Evolutionary conservation across 2,888 invertebrate species (phyloP), one percentile per base, ranked within the genome.

Genomic region (Ochropacha duplaris): DNA sequence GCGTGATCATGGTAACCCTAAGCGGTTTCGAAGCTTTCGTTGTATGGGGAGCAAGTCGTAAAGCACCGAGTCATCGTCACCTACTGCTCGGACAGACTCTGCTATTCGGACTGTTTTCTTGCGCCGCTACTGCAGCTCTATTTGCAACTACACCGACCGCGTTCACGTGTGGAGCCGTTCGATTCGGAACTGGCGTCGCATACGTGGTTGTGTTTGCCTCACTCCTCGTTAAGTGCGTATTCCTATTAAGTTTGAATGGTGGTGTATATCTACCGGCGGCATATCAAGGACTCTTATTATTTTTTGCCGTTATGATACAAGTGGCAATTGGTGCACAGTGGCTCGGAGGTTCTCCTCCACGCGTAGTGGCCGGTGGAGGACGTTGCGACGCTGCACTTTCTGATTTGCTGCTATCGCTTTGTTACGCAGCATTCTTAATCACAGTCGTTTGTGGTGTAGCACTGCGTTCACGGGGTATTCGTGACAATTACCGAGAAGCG

Each of bases 401-500:
- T 49, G 96, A 96, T 84, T 94, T 97, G 74, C 89, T 98, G 60
- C 90, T 97, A 68, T 97, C 97, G 28, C 90, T 98, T 66, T 94
- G 96, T 77, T 96, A 99, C 90, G 96, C 97, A 55, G 96, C 97
- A 71, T 96, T 97, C 81, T 93, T 98, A 60, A 96, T 98, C 69
- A 91, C 97, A 54, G 96, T 97, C 75, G 98, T 98, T 58, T 96
- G 97, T 61, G 95, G 97, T 57, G 93, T 98, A 72, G 97, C 98
- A 56, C 94, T 98, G 65, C 95, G 97, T 78, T 97, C 98, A 56
- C 94, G 97, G 49, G 96, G 97, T 55, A 97, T 98, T 62, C 95
- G 98, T 58, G 98, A 98, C 89, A 98, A 98, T 90, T 98, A 98
- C 86, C 94, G 98, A 55, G 98, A 98, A 87, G 97, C 98, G 51